phyloP scores from a whole-genome alignment of 2,113 vertebrate species.

The Alligator mississippiensis region DNA sequence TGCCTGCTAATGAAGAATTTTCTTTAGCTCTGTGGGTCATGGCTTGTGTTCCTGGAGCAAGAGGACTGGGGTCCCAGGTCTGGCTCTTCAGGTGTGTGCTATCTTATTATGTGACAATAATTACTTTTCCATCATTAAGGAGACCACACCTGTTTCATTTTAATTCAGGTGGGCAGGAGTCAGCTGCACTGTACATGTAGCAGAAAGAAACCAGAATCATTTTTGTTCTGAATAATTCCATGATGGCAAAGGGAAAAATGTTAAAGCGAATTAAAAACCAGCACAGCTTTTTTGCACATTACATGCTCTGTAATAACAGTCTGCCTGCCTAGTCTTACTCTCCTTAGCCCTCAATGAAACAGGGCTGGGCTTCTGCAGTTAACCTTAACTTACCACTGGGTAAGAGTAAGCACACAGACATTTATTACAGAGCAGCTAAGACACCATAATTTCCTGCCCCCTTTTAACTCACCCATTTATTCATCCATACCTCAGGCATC shows the following conservation, averaged over 20 bases:
- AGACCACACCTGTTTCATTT: not conserved
- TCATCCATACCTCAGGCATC: not conserved
- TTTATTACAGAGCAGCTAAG: no score
- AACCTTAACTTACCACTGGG: no score
- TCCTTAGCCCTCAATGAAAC: no score
- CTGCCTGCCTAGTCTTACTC: no score
- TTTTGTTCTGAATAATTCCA: not conserved
- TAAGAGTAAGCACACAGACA: no score
- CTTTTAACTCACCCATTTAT: no score
- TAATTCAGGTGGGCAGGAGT: not conserved
- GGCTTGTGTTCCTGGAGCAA: fast-evolving
- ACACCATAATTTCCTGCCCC: no score
- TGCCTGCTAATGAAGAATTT: not conserved
- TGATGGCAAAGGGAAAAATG: no score
- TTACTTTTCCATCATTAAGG: not conserved
- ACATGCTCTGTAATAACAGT: no score
- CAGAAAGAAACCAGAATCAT: not conserved
- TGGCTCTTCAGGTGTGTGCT: not conserved
- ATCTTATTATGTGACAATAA: not conserved
- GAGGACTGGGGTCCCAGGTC: not conserved
- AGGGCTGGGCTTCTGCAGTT: no score
- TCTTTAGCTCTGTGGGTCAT: not conserved
- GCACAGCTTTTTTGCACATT: no score
- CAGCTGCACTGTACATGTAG: not conserved
- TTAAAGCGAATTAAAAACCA: no score